These are phyloP conservation scores for Anoncus sp. DNA, from an alignment of 2,888 invertebrate species.

Conservation along the genomic window DNA sequence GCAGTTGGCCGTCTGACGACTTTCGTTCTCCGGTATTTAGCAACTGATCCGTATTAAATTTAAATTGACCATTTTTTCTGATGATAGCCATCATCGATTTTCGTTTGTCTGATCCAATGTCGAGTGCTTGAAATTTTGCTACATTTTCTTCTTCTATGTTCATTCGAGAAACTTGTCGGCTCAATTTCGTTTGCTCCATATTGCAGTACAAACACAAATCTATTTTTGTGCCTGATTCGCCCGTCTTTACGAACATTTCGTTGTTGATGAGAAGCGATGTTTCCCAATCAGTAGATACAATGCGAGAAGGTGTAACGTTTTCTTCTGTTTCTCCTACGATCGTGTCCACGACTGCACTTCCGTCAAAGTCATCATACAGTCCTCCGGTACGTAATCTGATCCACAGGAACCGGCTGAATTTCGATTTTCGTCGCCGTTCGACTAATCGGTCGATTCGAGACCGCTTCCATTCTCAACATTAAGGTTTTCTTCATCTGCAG, in stretches of 20 bases:
- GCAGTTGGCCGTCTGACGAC: slow-evolving; percentile 41
- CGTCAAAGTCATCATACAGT: too few species aligned
- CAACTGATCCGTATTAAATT: slow-evolving; percentile 15
- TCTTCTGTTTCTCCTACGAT: neutral
- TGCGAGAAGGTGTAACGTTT: neutral
- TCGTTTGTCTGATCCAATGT: slow-evolving; percentile 20
- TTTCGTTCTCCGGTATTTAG: slow-evolving; percentile 37
- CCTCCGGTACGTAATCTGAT: too few species aligned
- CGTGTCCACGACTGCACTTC: too few species aligned
- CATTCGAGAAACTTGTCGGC: slow-evolving; percentile 35
- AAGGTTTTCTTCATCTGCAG: too few species aligned
- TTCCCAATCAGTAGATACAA: neutral
- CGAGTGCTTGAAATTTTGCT: slow-evolving; percentile 6
- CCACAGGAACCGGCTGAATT: too few species aligned
- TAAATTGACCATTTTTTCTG: slow-evolving; percentile 45
- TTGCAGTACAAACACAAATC: slow-evolving; percentile 50
- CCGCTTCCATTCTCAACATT: too few species aligned
- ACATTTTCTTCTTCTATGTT: slow-evolving; percentile 42
- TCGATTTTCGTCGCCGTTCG: too few species aligned
- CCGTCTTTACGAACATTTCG: slow-evolving; percentile 4
- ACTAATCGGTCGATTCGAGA: too few species aligned
- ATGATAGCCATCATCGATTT: slow-evolving; percentile 34
- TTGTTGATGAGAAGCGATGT: slow-evolving; percentile 2
- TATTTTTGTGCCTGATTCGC: slow-evolving; percentile 28
- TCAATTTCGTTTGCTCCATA: slow-evolving; percentile 46